Conservation (phyloP, 2,113 vertebrate genomes). For the Alces alces region DNA sequence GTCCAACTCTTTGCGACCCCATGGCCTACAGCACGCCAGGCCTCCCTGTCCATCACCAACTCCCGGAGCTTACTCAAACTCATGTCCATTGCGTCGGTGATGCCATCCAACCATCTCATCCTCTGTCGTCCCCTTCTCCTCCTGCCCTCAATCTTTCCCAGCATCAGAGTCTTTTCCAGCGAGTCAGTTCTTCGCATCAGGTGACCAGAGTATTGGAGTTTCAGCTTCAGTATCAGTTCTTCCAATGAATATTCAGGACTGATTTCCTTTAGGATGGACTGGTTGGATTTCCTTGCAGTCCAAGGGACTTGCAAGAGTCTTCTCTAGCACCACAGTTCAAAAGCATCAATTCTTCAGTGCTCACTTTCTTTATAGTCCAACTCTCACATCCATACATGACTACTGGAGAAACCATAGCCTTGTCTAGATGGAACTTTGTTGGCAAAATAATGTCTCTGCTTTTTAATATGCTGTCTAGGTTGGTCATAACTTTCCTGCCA, state of each 20-base stretch:
- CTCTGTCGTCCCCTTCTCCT: not conserved
- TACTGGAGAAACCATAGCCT: not conserved
- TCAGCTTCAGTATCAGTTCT: not conserved
- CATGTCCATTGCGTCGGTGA: fast-evolving
- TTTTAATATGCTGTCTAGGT: not conserved
- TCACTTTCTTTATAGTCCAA: not conserved
- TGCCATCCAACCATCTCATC: not conserved
- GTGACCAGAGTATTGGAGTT: not conserved
- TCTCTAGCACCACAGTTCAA: not conserved
- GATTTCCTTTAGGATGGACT: not conserved
- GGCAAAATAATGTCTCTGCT: not conserved
- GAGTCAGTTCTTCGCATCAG: not conserved
- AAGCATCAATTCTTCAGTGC: not conserved
- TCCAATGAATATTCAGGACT: not conserved
- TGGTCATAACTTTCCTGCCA: not conserved
- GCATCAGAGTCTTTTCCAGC: not conserved
- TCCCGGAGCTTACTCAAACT: not conserved
- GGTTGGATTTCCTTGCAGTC: not conserved
- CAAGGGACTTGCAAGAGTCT: not conserved
- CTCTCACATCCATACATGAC: not conserved
- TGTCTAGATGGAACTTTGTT: not conserved
- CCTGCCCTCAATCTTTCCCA: not conserved
- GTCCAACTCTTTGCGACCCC: fast-evolving
- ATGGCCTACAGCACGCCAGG: not conserved
- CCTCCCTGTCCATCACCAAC: not conserved